Base-by-base conservation (phyloP, 23 tunicate species). In the Trididemnum nubilum region DNA sequence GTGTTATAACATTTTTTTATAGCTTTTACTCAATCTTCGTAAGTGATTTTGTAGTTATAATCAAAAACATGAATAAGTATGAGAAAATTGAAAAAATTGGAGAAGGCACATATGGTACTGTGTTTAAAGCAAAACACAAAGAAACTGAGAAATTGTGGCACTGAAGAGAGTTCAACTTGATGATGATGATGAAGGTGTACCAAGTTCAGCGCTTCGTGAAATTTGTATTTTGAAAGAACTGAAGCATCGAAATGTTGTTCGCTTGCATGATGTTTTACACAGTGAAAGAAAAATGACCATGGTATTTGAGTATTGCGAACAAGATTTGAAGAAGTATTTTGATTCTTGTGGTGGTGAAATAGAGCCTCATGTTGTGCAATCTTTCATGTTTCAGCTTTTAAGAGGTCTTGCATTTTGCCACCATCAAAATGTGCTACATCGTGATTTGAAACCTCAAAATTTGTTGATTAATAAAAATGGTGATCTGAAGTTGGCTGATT, bases 111-210 rank as follows among this genome's bases (percentile, higher is more conserved):
- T 87, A 87, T 74, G 92, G 92, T 64, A 81, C 92, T 9, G 99
- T 95, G 30, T 95, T 89, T 72, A 91, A 90, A 76, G 95, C 96
- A 5, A 86, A 83, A 37, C 89, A 88, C 30, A 87, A 59, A 4
- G 96, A 96, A 54, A 82, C 92, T 22, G 88, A 33, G 95, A 92
- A 78, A 72, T 86, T 0, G 96, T 96, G 30, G 99, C 99, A 1
- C 65, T 96, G 79, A 96, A 96, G 52, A 73, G 94, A 51, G 92
- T 96, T 33, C 95, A 94, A 27, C 84, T 96, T 0, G 99, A 96
- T 83, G 96, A 96, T 72, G 99, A 96, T 71, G 99, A 96, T 65
- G 99, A 96, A 87, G 99, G 99, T 15, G 99, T 96, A 30, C 99
- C 99, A 51, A 86, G 92, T 64, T 96, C 99, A 9, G 99, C 99